Evolutionary conservation across 2,888 invertebrate genomes (phyloP), one percentile per base, ranked within the genome.

Genomic region (Erebia palarica): DNA sequence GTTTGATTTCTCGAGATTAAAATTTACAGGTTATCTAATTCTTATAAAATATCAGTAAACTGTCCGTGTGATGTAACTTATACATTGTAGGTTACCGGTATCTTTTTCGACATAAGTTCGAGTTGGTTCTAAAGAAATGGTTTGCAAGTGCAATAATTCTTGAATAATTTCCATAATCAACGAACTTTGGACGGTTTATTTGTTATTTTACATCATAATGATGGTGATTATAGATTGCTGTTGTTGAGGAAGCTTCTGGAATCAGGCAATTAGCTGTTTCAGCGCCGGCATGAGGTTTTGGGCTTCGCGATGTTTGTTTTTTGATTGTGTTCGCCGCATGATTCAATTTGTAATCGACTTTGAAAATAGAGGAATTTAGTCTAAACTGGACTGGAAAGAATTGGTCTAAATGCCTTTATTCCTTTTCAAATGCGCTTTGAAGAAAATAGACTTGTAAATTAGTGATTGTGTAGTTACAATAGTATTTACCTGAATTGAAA

Each of bases 191-290:
- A 16, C 13, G 57, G 5, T 14, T 13, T 47, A 13, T 9, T n/a
- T 49, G 21, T 13, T 14, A n/a, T 13, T 49, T 53, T 68, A n/a
- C 16, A 49, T 36, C 10, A 1, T 18, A 59, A 13, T 16, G 51
- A 53, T 13, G 11, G 16, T 18, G 21, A 16, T 27, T 27, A 47
- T 44, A 36, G 53, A 65, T 69, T 70, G 70, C 67, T 65, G 68
- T 66, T 70, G 66, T 63, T 71, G 69, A 81, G 79, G 91, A 91
- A 90, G 73, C 74, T 91, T 91, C 90, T 89, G 82, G 91, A 91
- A 83, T 90, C 90, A 91, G 91, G 82, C 89, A 90, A 83, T 89
- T 90, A 91, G 91, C 90, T 90, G 91, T 85, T 88, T 75, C 27
- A 71, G 60, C 73, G 73, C 69, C 73, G 75, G 73, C 57, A 60